These are phyloP conservation scores for Crotalus viridis DNA, from an alignment of 2,113 vertebrate species.

Conservation along the genomic window DNA sequence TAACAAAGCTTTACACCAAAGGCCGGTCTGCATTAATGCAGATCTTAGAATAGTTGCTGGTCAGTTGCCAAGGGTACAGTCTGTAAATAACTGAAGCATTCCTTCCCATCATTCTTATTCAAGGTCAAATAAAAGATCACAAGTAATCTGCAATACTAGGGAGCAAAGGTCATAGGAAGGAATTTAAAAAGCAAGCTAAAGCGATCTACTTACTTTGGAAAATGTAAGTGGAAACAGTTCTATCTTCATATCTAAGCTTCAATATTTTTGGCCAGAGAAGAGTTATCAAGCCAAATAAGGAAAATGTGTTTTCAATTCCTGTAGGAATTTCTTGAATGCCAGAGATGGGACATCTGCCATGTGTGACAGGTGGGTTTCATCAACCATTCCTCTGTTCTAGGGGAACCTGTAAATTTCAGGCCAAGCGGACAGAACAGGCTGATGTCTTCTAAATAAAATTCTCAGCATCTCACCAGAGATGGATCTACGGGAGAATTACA, in stretches of 20 bases:
- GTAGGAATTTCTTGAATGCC: neutral
- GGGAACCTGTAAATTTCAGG: neutral
- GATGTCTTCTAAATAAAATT: neutral
- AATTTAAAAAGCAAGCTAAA: slow-evolving; percentile 36
- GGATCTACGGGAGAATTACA: neutral
- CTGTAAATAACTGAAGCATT: slow-evolving; percentile 37
- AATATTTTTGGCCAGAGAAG: neutral
- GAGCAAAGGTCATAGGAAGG: slow-evolving; percentile 56
- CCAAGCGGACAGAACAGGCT: neutral
- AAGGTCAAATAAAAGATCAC: neutral
- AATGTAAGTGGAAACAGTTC: slow-evolving; percentile 48
- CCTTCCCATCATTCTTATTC: slow-evolving; percentile 31
- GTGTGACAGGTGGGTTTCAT: neutral
- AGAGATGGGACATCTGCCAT: neutral
- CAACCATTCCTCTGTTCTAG: neutral
- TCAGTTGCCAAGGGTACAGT: slow-evolving; percentile 28
- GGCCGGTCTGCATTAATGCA: slow-evolving; percentile 47
- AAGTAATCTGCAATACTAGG: slow-evolving; percentile 37
- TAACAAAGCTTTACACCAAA: slow-evolving; percentile 46
- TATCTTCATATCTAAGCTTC: slow-evolving; percentile 25
- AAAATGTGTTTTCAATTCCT: slow-evolving; percentile 14
- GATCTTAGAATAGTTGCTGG: slow-evolving; percentile 38
- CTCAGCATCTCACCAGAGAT: neutral
- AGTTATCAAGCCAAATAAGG: slow-evolving; percentile 10
- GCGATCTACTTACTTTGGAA: slow-evolving; percentile 40